Evolutionary conservation across 2,797 vertebrate genomes (phyloP).

Genomic region (Siniperca undulata): DNA sequence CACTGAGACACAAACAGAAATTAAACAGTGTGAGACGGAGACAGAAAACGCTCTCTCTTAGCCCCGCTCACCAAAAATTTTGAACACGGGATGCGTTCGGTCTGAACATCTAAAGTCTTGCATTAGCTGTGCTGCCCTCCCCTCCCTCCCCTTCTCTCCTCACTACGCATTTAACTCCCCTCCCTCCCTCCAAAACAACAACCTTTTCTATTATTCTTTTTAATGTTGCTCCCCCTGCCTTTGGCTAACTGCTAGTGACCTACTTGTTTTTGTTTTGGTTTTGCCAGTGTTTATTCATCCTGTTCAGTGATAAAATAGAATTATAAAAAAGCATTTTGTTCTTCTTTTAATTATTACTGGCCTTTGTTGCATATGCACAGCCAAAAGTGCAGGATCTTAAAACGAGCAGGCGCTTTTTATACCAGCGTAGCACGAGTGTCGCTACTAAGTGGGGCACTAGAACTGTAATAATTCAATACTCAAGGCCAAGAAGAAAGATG

Average conservation of each 20-base stretch:
- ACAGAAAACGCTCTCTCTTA: constrained; percentile 35
- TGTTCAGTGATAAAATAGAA: constrained; percentile 78
- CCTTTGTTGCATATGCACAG: constrained; percentile 57
- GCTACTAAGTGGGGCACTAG: constrained; percentile 73
- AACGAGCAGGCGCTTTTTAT: constrained; percentile 46
- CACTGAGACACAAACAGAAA: constrained; percentile 60
- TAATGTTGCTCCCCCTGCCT: constrained; percentile 82
- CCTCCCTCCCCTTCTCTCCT: constrained; percentile 58
- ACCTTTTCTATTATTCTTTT: constrained; percentile 87
- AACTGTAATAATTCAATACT: constrained; percentile 65
- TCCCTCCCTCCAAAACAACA: constrained; percentile 76
- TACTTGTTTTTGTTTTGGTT: constrained; percentile 83
- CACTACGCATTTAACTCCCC: constrained; percentile 71
- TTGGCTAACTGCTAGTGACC: constrained; percentile 83
- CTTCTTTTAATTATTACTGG: constrained; percentile 73
- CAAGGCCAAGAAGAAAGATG: constrained; percentile 58
- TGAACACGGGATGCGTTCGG: constrained; percentile 38
- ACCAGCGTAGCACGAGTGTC: constrained; percentile 31
- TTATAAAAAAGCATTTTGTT: constrained; percentile 78
- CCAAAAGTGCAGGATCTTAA: constrained; percentile 57
- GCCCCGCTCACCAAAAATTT: constrained; percentile 30
- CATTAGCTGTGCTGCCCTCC: constrained; percentile 65
- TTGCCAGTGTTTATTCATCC: constrained; percentile 73
- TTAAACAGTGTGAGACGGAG: constrained; percentile 45
- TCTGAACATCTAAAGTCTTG: constrained; percentile 61